Evolutionary conservation across 1,140 invertebrate genomes (phyloP), one percentile per base, ranked within the genome.

Genomic region (Micrasema longulum): DNA sequence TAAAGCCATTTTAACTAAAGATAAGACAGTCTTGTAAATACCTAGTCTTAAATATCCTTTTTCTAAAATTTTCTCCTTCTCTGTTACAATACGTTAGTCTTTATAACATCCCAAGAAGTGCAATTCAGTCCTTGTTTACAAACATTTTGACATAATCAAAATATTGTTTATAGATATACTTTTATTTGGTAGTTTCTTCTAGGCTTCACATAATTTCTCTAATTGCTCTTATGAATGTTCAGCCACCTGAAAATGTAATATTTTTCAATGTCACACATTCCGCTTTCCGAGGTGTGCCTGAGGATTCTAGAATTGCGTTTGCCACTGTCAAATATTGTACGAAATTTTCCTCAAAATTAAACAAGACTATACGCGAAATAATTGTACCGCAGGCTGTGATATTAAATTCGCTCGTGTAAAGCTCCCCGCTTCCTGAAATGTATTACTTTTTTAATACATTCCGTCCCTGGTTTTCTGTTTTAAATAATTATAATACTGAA

Each of bases 241-340:
- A 14, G 55, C 22, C 35, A 60, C 35, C 55, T 20, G 35, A 10
- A 18, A 22, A 60, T 31, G 20, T 18, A 60, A 60, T 60, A 16
- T 6, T 60, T 41, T 45, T 48, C 52, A 12, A 14, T 22, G 36
- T 60, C 55, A 43, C 35, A 60, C 16, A 41, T 35, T 35, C 26
- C 26, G 26, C 26, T 31, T 31, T 31, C 26, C 7, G 7, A 31
- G 26, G 26, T 31, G 26, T 31, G 26, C 3, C 26, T 31, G 26
- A 31, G 3, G 26, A 31, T 31, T 38, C 35, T 22, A 45, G 16
- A 1, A 18, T 60, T 23, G 35, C 14, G 55, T 60, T 60, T 60
- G 38, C 55, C 55, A 41, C 41, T 60, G 36, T 60, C 55, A 43
- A 60, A 43, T 35, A 22, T 60, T 60, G 22, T 22, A 11, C 35